Evolutionary conservation across 2,113 vertebrate genomes (phyloP).

Genomic region (Colinus virginianus): DNA sequence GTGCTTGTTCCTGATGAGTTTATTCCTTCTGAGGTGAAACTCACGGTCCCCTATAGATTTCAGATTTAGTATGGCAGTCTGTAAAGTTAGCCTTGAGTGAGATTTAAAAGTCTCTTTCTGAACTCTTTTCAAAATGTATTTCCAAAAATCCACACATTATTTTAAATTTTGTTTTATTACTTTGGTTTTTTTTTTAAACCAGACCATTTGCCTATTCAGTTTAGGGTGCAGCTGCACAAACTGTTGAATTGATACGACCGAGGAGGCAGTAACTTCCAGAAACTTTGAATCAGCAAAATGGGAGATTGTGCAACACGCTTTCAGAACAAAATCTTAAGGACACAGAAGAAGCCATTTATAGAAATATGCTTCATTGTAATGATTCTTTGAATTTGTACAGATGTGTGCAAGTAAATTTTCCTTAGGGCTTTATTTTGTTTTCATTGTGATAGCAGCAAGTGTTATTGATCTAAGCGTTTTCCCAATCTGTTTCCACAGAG

Average conservation of each 20-base stretch:
- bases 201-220: not conserved
- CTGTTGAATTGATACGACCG: not conserved
- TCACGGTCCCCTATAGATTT: not conserved
- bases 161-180: not conserved
- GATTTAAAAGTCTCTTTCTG: not conserved
- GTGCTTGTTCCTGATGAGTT: not conserved
- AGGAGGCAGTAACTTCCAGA: not conserved
- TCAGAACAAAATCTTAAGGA: not conserved
- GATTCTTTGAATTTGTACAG: not conserved
- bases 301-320: not conserved
- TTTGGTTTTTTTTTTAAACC: not conserved
- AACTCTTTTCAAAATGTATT: not conserved
- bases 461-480: not conserved
- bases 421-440: not conserved
- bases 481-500: not conserved
- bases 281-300: not conserved
- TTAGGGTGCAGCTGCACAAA: not conserved
- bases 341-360: not conserved
- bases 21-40: not conserved
- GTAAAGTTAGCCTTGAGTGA: not conserved
- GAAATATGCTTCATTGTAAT: accelerated
- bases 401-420: not conserved
- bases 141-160: not conserved
- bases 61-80: not conserved
- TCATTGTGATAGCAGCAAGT: not conserved